Base-by-base conservation (phyloP, 2,113 vertebrate species). In the Forbesichthys agassizii region DNA sequence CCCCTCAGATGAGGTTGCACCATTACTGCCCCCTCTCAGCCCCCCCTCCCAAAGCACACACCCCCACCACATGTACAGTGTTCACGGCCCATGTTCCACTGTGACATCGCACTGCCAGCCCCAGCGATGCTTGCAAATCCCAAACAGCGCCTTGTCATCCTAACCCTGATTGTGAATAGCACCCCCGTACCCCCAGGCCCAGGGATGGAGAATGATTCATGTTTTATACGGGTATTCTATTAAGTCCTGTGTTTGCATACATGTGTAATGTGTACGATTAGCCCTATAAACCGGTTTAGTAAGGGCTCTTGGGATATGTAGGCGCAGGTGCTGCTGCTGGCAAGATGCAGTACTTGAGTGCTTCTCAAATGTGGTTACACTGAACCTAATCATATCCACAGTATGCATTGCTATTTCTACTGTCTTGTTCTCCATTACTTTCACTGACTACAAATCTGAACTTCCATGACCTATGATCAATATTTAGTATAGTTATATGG, bases 201-300 rank as follows among this genome's bases (percentile, higher is more conserved):
- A n/a, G 27, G 27, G 27, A 27, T 27, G 36, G 14, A 85, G 74
- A 86, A 84, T 88, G 74, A 89, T 88, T 88, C 74, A 86, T 83
- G 66, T 48, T 78, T 87, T 86, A 87, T 71, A 64, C 69, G 75
- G 73, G 61, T 77, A 83, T 77, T 88, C 77, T 86, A 86, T 78
- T 64, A 73, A 77, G 75, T 71, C 48, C 46, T 67, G 11, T 59
- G 61, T 75, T 74, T 75, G 60, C 63, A 73, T 73, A 73, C 57
- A 73, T 78, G 61, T 75, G 47, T 86, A 84, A 82, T 78, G 62
- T 73, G 59, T 69, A 67, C 73, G 71, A 74, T 88, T 81, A 79
- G 13, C 59, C 49, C 5, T 33, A 14, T 52, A 64, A 13, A 68
- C 74, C 73, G 61, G 71, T 74, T 61, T 55, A 83, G 61, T n/a